Evolutionary conservation across 2,797 vertebrate genomes (phyloP).

Genomic region (Hapalemur alaotrensis): DNA sequence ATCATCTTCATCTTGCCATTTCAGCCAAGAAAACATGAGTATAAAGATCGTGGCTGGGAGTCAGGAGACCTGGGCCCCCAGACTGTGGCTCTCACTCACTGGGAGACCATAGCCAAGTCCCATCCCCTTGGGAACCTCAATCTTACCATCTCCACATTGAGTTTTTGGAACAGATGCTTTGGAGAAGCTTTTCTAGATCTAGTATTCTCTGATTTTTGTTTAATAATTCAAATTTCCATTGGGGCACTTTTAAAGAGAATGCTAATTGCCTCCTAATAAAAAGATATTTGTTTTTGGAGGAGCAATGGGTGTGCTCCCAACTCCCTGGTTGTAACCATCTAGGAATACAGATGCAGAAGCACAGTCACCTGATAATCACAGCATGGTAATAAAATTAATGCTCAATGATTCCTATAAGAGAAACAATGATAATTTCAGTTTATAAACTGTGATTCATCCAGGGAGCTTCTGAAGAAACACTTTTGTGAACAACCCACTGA

Average conservation of each 20-base stretch:
- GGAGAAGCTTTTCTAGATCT: neutral
- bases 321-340: conserved; percentile 10
- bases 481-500: conserved; percentile 56
- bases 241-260: neutral
- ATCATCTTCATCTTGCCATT: neutral
- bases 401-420: conserved; percentile 19
- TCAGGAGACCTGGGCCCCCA: neutral
- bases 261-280: neutral
- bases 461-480: conserved; percentile 55
- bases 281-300: neutral
- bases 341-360: conserved; percentile 4
- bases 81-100: neutral
- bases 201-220: neutral
- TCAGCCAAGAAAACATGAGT: neutral
- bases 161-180: neutral
- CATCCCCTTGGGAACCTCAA: neutral
- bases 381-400: conserved; percentile 9
- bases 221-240: neutral
- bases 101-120: neutral
- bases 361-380: neutral
- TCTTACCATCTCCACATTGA: neutral
- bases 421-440: conserved; percentile 66
- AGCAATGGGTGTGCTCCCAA: neutral
- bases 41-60: neutral
- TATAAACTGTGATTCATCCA: conserved; percentile 63